A percentile compares a stretch with the other conserved stretches of the same genome.
Evolutionary conservation across 2,888 invertebrate species (phyloP).

Genomic region (Blastobasis adustella): DNA sequence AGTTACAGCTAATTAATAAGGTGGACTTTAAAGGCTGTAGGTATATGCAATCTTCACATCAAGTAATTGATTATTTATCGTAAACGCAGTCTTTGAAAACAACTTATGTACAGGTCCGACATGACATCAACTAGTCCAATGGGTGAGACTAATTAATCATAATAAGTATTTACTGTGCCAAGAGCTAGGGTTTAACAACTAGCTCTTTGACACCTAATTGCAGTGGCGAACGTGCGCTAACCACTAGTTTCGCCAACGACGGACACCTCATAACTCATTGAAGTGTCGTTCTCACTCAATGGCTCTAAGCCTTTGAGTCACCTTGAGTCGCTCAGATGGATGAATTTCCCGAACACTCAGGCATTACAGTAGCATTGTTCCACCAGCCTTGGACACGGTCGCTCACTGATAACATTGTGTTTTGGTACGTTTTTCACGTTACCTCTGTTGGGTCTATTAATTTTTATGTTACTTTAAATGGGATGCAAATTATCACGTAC

Average conservation of each 20-base stretch:
- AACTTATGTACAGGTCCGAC: too few species aligned
- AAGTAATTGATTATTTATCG: too few species aligned
- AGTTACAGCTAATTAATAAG: too few species aligned
- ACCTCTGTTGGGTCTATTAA: neutral
- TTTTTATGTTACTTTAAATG: neutral
- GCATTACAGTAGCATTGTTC: conserved; percentile 4
- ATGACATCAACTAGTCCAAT: too few species aligned
- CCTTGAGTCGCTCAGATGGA: conserved; percentile 39
- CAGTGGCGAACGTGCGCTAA: conserved; percentile 28
- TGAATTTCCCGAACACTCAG: conserved; percentile 33
- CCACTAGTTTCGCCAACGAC: conserved; percentile 29
- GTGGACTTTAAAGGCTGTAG: too few species aligned
- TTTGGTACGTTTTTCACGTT: conserved; percentile 2
- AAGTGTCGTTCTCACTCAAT: conserved; percentile 33
- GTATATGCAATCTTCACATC: too few species aligned
- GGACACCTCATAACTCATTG: conserved; percentile 33
- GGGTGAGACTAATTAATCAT: neutral
- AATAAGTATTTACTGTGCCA: conserved; percentile 16
- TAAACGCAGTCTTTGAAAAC: too few species aligned
- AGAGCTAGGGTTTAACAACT: too few species aligned
- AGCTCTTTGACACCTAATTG: conserved; percentile 5
- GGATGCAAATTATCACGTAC: too few species aligned
- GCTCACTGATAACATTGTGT: conserved; percentile 39
- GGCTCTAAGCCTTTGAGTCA: conserved; percentile 10
- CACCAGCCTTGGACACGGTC: conserved; percentile 19